phyloP scores from a whole-genome alignment of 2,888 invertebrate species.

The Hydrotaea diabolus region DNA sequence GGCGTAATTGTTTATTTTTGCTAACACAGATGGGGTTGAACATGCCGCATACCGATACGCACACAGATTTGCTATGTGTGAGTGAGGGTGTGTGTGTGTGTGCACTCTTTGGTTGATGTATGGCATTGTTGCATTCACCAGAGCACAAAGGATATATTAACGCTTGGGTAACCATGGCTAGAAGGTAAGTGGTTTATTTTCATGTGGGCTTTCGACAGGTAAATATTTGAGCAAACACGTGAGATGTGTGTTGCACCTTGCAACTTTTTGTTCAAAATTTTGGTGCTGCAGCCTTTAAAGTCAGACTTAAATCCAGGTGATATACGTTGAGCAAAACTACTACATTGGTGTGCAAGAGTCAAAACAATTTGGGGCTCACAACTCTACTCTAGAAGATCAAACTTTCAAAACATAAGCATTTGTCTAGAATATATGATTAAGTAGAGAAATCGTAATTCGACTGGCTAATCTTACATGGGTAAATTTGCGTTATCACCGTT shows the following conservation, averaged over 20 bases:
- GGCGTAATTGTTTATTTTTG: constrained; percentile 45
- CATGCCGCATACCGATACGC: neutral
- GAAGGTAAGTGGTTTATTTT: constrained; percentile 33
- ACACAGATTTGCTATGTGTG: neutral
- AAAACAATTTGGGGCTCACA: too few species aligned
- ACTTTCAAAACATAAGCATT: too few species aligned
- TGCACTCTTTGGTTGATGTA: too few species aligned
- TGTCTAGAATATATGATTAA: too few species aligned
- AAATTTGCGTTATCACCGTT: too few species aligned
- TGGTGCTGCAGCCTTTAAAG: too few species aligned
- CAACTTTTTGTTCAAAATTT: neutral
- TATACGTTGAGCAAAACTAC: too few species aligned
- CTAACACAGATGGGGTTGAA: constrained; percentile 1
- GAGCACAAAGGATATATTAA: constrained; percentile 44
- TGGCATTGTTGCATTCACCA: neutral
- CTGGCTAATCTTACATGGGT: too few species aligned
- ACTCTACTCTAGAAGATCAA: too few species aligned
- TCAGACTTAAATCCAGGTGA: neutral
- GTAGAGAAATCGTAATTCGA: too few species aligned
- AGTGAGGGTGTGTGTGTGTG: neutral
- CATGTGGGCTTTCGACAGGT: neutral
- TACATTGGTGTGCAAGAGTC: too few species aligned
- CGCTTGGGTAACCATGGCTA: constrained; percentile 48
- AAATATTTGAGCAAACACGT: neutral
- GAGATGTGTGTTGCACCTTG: too few species aligned